Percentiles rank a stretch among this genome's conserved stretches.
Conservation (phyloP, 2,113 vertebrate species). For the Tonatia bakeri region DNA sequence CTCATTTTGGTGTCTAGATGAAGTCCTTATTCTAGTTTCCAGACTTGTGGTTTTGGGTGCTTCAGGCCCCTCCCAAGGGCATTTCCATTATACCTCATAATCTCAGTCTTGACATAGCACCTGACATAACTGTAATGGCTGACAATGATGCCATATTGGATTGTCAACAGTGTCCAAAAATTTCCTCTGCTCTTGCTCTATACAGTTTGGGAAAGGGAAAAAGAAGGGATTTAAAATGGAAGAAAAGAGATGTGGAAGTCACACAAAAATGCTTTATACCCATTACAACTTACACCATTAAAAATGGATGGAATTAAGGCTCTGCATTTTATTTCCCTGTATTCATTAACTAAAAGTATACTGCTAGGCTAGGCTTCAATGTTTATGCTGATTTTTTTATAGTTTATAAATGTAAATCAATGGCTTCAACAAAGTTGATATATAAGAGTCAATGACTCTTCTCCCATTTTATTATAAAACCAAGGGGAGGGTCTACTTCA, state of each 20-base stretch:
- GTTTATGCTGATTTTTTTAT: not conserved
- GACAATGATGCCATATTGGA: not conserved
- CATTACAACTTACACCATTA: not conserved
- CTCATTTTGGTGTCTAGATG: not conserved
- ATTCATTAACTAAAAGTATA: not conserved
- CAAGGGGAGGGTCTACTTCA: not conserved
- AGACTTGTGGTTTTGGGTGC: not conserved
- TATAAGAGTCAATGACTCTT: not conserved
- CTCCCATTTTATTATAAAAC: conserved; percentile 14
- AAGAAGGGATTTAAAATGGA: not conserved
- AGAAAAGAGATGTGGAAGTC: not conserved
- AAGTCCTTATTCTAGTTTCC: not conserved
- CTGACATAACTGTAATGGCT: not conserved
- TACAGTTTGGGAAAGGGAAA: not conserved
- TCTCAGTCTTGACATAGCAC: not conserved
- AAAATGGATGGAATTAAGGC: not conserved
- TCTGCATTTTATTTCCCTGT: not conserved
- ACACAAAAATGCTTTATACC: not conserved
- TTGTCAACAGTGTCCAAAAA: not conserved
- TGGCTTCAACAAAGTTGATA: not conserved
- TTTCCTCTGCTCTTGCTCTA: not conserved
- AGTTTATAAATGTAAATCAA: not conserved
- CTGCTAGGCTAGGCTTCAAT: not conserved
- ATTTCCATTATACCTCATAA: not conserved
- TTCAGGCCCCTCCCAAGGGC: not conserved